These are phyloP conservation scores for Meta bourneti DNA, from an alignment of 2,888 invertebrate genomes.

Conservation along the genomic window DNA sequence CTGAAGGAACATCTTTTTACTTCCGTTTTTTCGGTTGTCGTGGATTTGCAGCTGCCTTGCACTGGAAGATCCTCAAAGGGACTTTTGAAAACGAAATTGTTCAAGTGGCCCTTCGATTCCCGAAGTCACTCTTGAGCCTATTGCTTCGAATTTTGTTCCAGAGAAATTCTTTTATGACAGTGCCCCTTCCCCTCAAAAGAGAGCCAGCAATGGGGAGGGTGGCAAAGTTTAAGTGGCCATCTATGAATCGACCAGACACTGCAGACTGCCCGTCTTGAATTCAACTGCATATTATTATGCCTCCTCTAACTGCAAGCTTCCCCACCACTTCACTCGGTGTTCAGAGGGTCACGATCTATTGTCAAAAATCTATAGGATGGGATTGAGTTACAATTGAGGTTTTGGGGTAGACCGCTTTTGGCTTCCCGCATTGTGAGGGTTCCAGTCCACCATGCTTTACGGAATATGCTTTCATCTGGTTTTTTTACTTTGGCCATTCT, in stretches of 20 bases:
- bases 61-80: constrained; percentile 40
- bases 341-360: constrained; percentile 44
- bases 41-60: constrained; percentile 50
- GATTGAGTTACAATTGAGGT: constrained; percentile 50
- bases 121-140: constrained; percentile 52
- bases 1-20: no score
- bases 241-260: constrained; percentile 48
- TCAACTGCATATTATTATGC: constrained; percentile 39
- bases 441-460: neutral
- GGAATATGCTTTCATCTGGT: neutral
- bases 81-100: constrained; percentile 22
- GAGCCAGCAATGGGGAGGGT: neutral
- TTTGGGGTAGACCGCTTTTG: constrained; percentile 50
- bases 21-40: neutral
- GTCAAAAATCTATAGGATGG: constrained; percentile 43
- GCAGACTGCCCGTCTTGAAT: constrained; percentile 39
- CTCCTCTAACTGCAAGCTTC: constrained; percentile 35
- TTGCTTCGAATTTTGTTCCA: constrained; percentile 5
- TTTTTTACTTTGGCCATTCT: neutral
- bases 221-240: constrained; percentile 63
- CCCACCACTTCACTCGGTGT: constrained; percentile 21
- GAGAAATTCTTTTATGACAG: constrained; percentile 55
- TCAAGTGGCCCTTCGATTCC: constrained; percentile 62
- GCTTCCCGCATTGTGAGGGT: constrained; percentile 7
- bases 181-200: neutral